These are phyloP conservation scores for Pycnonotus jocosus DNA, from an alignment of 2,113 vertebrate genomes.

Conservation along the genomic window DNA sequence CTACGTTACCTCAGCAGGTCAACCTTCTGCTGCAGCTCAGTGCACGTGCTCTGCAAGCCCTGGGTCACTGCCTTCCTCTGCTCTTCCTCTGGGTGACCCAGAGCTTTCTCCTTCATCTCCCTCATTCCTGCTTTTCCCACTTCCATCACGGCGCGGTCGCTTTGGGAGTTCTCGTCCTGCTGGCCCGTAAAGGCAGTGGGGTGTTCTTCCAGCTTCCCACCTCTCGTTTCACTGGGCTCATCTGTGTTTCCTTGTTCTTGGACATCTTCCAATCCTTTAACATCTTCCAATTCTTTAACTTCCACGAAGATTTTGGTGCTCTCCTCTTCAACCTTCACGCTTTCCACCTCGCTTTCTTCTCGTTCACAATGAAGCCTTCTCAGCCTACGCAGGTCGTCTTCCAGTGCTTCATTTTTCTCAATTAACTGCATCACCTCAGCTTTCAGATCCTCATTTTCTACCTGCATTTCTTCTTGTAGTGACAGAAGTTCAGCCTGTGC, in stretches of 20 bases:
- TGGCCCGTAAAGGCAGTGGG: accelerated
- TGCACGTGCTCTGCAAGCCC: conserved; percentile 74
- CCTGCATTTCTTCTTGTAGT: conserved; percentile 29
- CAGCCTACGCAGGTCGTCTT: conserved; percentile 17
- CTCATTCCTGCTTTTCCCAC: neutral
- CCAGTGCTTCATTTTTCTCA: conserved; percentile 49
- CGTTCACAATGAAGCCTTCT: neutral
- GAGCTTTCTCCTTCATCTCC: conserved; percentile 33
- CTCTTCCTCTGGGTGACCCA: conserved; percentile 55
- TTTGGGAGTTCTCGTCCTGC: neutral
- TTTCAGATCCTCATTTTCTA: conserved; percentile 67
- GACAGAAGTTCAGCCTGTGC: conserved; percentile 42
- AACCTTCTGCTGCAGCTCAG: conserved; percentile 74
- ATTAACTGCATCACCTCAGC: conserved; percentile 44
- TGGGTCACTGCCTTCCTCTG: conserved; percentile 61
- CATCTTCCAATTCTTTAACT: conserved; percentile 44
- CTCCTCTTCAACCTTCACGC: conserved; percentile 26
- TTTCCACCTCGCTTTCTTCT: conserved; percentile 63
- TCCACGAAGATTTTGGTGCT: conserved; percentile 42
- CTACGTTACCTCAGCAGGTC: conserved; percentile 84
- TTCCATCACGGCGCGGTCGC: neutral
- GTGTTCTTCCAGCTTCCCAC: conserved; percentile 25
- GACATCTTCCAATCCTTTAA: neutral
- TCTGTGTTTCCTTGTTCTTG: neutral
- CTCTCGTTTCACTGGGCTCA: neutral